Base-by-base conservation (phyloP, 1,140 invertebrate species). In the Brachionus angularis region DNA sequence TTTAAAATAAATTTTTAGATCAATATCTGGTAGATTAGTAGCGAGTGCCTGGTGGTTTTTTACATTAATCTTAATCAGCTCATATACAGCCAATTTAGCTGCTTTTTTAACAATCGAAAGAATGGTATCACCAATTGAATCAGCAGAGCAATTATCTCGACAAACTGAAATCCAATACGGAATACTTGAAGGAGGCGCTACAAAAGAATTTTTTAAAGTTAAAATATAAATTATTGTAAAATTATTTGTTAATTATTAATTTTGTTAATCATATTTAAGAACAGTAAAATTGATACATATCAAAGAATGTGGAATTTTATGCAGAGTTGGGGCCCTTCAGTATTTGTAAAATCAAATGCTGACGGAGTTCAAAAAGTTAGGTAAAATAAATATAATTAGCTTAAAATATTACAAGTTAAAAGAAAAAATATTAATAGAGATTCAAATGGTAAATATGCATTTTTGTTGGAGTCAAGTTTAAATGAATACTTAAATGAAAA, bases 401-500 rank as follows among this genome's bases (percentile, higher is more conserved):
- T 29, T 16, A 16, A 10, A 16, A 42, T 42, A 10, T 10, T 16
- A 42, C 10, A 10, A 16, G 21, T 50, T 7, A 10, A 7, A 16
- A 50, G 16, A 50, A 18, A 16, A 10, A 29, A 8, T 7, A 18
- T 50, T 50, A 7, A 7, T 16, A 50, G 67, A 46, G 49, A 71
- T 42, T 79, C 76, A 2, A 81, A 81, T 72, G 85, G 86, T 46
- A 93, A 95, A 81, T 96, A 93, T 80, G 93, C 93, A n/a, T 87
- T 95, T 74, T 83, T 96, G 2, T 87, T 96, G 58, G 93, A 96
- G 83, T 93, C 91, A 5, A 91, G 91, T 0, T 91, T 89, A 76
- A 95, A 95, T 78, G 93, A 96, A 78, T 96, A 94, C 80, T 88
- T 88, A 47, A 96, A 96, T 81, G 91, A 91, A 76, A 83, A 90